These are phyloP conservation scores for Chelidonichthys spinosus DNA, from an alignment of 2,797 vertebrate species.

Conservation along the genomic window DNA sequence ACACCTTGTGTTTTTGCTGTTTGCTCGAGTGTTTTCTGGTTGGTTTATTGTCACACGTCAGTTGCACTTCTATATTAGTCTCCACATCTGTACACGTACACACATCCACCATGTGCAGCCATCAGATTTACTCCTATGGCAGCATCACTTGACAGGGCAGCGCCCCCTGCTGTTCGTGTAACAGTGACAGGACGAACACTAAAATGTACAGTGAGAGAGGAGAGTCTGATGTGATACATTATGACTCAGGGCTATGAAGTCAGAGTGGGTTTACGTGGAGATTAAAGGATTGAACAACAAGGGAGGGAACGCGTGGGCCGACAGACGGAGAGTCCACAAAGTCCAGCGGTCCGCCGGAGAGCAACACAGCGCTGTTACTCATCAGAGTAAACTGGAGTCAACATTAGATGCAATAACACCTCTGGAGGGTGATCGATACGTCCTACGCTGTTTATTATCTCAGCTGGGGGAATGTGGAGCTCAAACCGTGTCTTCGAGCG, in stretches of 20 bases:
- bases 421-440: conserved; percentile 38
- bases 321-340: conserved; percentile 52
- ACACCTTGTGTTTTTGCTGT: no score
- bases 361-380: conserved; percentile 31
- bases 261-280: conserved; percentile 70
- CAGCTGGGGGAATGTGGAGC: conserved; percentile 1
- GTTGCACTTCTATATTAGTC: no score
- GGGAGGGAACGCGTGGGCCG: conserved; percentile 61
- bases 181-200: conserved; percentile 32
- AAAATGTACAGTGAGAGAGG: conserved; percentile 17
- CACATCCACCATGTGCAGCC: conserved; percentile 7
- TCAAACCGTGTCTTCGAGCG: conserved; percentile 9
- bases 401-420: conserved; percentile 19
- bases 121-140: conserved; percentile 30
- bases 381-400: conserved; percentile 48
- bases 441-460: conserved; percentile 20
- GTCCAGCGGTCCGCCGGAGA: conserved; percentile 44
- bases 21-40: no score
- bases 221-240: conserved; percentile 63
- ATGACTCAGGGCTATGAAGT: conserved; percentile 77
- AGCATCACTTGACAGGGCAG: conserved; percentile 48
- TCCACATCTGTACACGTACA: background rate
- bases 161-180: conserved; percentile 58
- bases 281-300: conserved; percentile 76
- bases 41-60: no score